Evolutionary conservation across 2,888 invertebrate species (phyloP), one percentile per base, ranked within the genome.

Genomic region (Acheta domesticus): DNA sequence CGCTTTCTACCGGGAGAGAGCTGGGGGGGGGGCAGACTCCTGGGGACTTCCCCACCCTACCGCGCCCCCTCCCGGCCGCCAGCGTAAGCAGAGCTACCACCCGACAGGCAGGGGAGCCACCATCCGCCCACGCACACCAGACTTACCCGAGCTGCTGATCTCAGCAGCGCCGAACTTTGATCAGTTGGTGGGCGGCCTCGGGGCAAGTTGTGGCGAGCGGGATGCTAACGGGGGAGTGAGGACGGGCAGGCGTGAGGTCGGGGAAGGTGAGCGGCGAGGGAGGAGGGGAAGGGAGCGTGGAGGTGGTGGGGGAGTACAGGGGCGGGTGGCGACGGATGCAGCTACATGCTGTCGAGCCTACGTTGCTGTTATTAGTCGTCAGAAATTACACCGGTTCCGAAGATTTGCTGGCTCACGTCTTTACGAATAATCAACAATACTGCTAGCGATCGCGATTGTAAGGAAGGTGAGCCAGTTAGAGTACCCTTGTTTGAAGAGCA

Each of bases 341-440:
- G n/a, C 16, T n/a, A n/a, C 16, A 4, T 8, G 62, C 62, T n/a
- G 62, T 62, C 62, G 62, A 62, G 62, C 62, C 62, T 14, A 62
- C 62, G 62, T n/a, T 62, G 62, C 62, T 62, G 62, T 62, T 62
- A 62, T 62, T 62, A 62, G 62, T 14, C 62, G 62, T 62, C n/a
- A 14, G 62, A n/a, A 62, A 36, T 36, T 36, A 36, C 36, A 36
- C 36, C 36, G 36, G 62, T 62, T 16, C 8, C 16, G 16, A 62
- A 62, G 62, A 62, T 62, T 8, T 62, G 62, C 62, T 62, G 62
- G 62, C 62, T 62, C 62, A 62, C 62, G n/a, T 62, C 62, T 62
- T n/a, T n/a, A n/a, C 8, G 62, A 62, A n/a, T 19, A 14, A 62
- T n/a, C 62, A 62, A 62, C 62, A 62, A 62, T n/a, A 5, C 62